Conservation (phyloP, 2,113 vertebrate genomes). For the Amazona guildingii region DNA sequence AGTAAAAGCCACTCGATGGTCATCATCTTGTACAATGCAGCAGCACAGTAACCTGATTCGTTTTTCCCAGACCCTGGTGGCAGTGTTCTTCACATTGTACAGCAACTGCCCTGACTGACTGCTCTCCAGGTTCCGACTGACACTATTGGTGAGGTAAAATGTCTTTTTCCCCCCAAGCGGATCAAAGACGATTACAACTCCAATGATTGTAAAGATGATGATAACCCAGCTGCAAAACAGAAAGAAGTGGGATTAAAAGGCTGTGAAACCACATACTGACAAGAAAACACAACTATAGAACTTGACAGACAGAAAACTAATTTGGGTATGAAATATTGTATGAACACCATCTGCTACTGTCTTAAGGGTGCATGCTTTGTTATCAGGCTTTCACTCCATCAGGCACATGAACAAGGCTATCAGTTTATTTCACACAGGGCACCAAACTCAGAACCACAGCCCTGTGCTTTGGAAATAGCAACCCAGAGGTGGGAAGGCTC, state of each 20-base stretch:
- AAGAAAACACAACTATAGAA: too few relatives aligned
- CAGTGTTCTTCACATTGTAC: slow-evolving; percentile 82
- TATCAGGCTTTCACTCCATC: neutral
- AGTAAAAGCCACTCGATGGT: slow-evolving; percentile 87
- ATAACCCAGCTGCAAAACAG: slow-evolving; percentile 87
- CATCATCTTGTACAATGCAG: slow-evolving; percentile 89
- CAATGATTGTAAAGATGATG: slow-evolving; percentile 82
- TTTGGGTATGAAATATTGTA: neutral
- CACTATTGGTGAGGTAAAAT: neutral
- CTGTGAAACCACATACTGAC: neutral
- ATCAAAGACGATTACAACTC: slow-evolving; percentile 89
- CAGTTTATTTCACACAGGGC: neutral
- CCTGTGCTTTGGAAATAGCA: neutral
- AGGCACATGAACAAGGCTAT: neutral
- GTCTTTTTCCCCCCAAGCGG: slow-evolving; percentile 83
- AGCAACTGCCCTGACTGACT: slow-evolving; percentile 84
- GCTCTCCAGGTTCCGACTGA: slow-evolving; percentile 80
- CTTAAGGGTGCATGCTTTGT: neutral
- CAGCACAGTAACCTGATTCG: slow-evolving; percentile 89
- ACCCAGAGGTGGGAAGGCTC: neutral
- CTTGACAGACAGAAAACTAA: neutral
- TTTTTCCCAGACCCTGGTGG: slow-evolving; percentile 90
- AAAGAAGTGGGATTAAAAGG: neutral
- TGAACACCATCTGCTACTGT: neutral
- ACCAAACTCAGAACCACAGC: neutral